Conservation (phyloP, 2,888 invertebrate genomes). For the Conus canariensis region DNA sequence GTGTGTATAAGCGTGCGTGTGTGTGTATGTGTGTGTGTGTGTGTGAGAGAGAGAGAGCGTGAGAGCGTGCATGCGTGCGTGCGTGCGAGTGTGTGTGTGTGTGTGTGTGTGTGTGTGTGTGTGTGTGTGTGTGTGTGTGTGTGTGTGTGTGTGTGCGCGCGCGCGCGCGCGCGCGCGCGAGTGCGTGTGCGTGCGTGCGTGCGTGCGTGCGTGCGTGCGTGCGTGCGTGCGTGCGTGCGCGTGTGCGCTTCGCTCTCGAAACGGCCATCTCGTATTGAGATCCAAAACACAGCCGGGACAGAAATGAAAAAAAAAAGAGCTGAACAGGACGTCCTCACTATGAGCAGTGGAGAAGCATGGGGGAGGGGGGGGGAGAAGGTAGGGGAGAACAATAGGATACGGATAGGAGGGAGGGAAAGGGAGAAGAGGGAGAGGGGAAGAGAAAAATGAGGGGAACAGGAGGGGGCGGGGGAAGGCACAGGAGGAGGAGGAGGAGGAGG, state of each 20-base stretch:
- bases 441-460: neutral
- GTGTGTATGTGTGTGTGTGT: too few species aligned
- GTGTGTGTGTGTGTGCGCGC: too few species aligned
- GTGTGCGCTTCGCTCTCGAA: neutral
- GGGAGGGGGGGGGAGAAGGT: too few species aligned
- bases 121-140: too few species aligned
- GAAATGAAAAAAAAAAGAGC: neutral
- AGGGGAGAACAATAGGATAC: too few species aligned
- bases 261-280: neutral
- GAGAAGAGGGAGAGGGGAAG: neutral
- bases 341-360: too few species aligned
- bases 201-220: neutral
- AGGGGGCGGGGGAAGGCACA: too few species aligned
- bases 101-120: too few species aligned
- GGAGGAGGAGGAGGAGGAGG: too few species aligned
- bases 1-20: neutral
- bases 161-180: neutral
- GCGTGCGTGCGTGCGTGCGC: neutral
- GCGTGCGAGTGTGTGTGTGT: too few species aligned
- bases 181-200: constrained; percentile 1
- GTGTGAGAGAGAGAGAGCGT: too few species aligned
- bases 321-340: neutral
- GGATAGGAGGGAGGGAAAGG: neutral
- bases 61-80: too few species aligned
- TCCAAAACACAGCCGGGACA: neutral